Evolutionary conservation across 2,113 vertebrate species (phyloP), one percentile per base, ranked within the genome.

Genomic region (Gnathonemus longibarbis): DNA sequence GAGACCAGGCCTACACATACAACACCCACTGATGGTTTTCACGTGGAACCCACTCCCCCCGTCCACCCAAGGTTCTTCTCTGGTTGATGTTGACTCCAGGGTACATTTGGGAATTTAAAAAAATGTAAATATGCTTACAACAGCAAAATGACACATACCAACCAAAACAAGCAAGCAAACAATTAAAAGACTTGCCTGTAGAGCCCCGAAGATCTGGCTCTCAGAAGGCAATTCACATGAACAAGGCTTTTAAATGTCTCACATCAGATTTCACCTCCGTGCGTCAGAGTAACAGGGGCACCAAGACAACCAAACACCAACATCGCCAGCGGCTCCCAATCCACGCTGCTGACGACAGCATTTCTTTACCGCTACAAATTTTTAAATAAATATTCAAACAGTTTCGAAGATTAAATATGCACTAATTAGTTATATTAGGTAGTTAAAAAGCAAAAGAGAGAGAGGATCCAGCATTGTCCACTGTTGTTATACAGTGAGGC

Each of bases 401-500:
- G 21, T 48, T 52, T 17, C 0, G 85, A 53, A 27, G 13, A 7
- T 6, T 7, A 31, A 7, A 87, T 17, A 31, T 53, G 3, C 13
- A 35, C 9, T 80, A 80, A 80, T 80, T 77, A 21, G 80, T 24
- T 84, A 24, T 11, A 24, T 48, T 48, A 21, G 17, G 5, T 45
- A 46, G 42, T 39, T 84, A 77, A 77, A 39, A 39, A 4, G 15
- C 4, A 39, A 21, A 2, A 42, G 80, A 46, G 80, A 46, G 80
- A 24, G 62, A 62, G 11, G 10, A 88, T 39, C 13, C 31, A 62
- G 58, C 9, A 27, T 49, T 21, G 95, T 91, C 93, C 91, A 91
- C 93, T 31, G 93, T 93, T 93, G 92, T 90, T 90, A 92, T 91
- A 94, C 93, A 95, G 94, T 94, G 90, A 94, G 92, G 90, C 93